phyloP scores from a whole-genome alignment of 2,797 vertebrate species.

The Cyclopterus lumpus region DNA sequence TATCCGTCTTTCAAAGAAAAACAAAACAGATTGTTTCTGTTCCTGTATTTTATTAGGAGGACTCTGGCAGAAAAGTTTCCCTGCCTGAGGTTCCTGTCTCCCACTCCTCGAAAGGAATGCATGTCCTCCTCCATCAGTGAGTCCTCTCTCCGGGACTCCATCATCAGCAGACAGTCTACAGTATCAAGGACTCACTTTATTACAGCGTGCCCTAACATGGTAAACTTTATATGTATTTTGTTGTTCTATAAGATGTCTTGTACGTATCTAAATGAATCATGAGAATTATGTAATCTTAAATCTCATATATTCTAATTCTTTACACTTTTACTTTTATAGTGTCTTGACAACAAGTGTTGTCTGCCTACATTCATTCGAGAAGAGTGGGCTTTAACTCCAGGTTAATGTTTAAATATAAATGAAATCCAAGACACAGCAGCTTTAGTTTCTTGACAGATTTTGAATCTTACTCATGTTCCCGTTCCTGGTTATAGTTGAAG shows the following conservation, averaged over 20 bases:
- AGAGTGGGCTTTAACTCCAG: background rate
- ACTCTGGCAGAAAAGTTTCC: slow-evolving; percentile 81
- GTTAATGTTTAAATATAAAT: background rate
- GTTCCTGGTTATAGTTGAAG: background rate
- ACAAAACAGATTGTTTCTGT: background rate
- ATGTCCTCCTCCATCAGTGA: slow-evolving; percentile 76
- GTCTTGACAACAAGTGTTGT: background rate
- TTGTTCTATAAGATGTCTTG: background rate
- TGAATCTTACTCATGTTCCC: background rate
- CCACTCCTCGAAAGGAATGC: slow-evolving; percentile 68
- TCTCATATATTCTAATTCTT: background rate
- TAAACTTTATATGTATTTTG: slow-evolving; percentile 34
- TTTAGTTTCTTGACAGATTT: background rate
- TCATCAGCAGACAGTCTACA: slow-evolving; percentile 78
- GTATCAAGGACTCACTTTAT: slow-evolving; percentile 72
- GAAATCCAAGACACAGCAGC: background rate
- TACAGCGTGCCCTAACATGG: slow-evolving; percentile 57
- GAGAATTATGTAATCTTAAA: background rate
- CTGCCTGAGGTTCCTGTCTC: slow-evolving; percentile 79
- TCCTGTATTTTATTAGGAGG: slow-evolving; percentile 57
- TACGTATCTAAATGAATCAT: background rate
- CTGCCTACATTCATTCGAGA: too few species aligned
- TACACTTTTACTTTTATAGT: background rate
- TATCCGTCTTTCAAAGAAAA: background rate
- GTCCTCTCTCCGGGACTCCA: slow-evolving; percentile 76